Conservation (phyloP, 2,888 invertebrate genomes). For the Punctoribates punctum region DNA sequence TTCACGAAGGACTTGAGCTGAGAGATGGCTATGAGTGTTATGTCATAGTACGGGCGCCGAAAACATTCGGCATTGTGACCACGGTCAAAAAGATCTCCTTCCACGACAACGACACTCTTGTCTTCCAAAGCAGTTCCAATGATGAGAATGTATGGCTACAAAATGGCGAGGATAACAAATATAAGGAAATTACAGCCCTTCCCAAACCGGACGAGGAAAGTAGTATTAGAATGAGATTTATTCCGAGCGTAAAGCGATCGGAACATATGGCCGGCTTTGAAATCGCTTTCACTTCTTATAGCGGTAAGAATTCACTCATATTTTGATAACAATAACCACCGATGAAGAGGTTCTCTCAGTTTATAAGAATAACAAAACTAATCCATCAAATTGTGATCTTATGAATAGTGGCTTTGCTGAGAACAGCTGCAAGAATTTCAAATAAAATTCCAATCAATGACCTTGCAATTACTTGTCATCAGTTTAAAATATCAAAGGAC, state of each 20-base stretch:
- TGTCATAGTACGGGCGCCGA: conserved; percentile 23
- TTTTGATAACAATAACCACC: no score
- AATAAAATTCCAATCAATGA: no score
- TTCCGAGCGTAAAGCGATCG: conserved; percentile 6
- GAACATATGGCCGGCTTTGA: conserved; percentile 41
- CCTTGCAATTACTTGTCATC: no score
- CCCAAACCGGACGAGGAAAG: neutral
- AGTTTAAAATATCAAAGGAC: no score
- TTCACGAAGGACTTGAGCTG: conserved; percentile 33
- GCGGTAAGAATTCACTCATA: neutral
- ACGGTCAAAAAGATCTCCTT: conserved; percentile 38
- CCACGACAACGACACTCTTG: conserved; percentile 40
- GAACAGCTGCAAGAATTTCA: no score
- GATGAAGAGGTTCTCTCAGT: no score
- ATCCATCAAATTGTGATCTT: no score
- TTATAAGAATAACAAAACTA: no score
- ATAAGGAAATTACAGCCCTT: conserved; percentile 26
- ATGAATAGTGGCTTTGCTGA: no score
- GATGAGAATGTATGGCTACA: conserved; percentile 21
- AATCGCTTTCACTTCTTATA: conserved; percentile 36
- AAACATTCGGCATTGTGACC: conserved; percentile 20
- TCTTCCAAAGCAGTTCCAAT: conserved; percentile 36
- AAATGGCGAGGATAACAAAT: conserved; percentile 3
- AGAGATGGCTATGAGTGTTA: conserved; percentile 26
- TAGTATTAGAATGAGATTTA: conserved; percentile 26